Evolutionary conservation across 1,140 invertebrate genomes (phyloP).

Genomic region (Drosophila teissieri): DNA sequence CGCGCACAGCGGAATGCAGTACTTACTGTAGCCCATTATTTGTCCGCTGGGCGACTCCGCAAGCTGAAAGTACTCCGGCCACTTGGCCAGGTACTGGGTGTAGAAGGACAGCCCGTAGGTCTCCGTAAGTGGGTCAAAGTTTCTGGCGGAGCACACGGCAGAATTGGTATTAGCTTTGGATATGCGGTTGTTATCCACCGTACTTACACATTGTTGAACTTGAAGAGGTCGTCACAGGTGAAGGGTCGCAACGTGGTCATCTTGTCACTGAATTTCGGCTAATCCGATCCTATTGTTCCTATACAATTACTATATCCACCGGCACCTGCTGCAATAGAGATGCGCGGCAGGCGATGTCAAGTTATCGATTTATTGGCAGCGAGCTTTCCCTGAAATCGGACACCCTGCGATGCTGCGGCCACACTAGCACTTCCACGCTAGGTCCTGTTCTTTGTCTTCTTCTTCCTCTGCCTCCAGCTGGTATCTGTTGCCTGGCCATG

Average conservation of each 20-base stretch:
- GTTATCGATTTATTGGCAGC: slow-evolving; percentile 4
- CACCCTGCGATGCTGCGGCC: background rate
- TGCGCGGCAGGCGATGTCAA: slow-evolving; percentile 2
- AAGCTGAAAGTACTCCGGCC: slow-evolving; percentile 99
- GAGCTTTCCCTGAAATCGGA: background rate
- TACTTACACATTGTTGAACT: slow-evolving; percentile 97
- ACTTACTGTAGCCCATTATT: slow-evolving; percentile 99
- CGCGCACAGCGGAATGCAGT: background rate
- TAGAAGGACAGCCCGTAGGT: slow-evolving; percentile 99
- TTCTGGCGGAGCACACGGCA: slow-evolving; percentile 86
- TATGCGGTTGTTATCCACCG: background rate
- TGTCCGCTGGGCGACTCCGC: slow-evolving; percentile 97
- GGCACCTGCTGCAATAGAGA: background rate
- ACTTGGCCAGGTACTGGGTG: slow-evolving; percentile 98
- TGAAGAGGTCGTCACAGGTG: slow-evolving; percentile 97
- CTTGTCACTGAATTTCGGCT: background rate
- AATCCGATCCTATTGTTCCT: background rate
- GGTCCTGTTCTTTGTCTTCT: background rate
- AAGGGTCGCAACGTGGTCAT: slow-evolving; percentile 98
- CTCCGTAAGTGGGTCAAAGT: slow-evolving; percentile 98
- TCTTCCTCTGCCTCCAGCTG: slow-evolving; percentile 1
- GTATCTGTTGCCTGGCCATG: slow-evolving; percentile 25
- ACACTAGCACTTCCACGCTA: slow-evolving; percentile 16
- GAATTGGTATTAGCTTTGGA: background rate
- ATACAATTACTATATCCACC: background rate